Base-by-base conservation (phyloP, 1,140 invertebrate species). In the Drosophila virilis region DNA sequence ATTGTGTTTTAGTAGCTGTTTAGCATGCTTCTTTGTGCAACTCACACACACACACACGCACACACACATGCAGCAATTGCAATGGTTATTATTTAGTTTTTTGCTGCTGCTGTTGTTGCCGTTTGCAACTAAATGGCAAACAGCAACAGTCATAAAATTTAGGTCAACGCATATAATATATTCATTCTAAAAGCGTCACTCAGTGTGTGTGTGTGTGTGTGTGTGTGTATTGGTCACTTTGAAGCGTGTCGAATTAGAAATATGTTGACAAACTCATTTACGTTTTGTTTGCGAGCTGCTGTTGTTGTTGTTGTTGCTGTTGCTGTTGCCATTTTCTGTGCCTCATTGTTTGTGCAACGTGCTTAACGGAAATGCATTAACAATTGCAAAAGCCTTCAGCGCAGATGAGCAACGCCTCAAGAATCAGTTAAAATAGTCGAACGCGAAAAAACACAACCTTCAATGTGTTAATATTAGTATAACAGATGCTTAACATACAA, bases 161-260 rank as follows among this genome's bases (percentile, higher is more conserved):
- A 77, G 77, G 77, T 79, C 74, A 79, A 77, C 77, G 74, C 74
- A 79, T 69, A 73, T 79, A 77, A 79, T 73, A 79, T 77, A 79
- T 77, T 62, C 77, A 78, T 78, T 77, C 72, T 77, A 70, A 74
- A 71, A 54, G 68, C 60, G 46, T 70, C 45, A 55, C 43, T 43
- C 55, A 13, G 22, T 55, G 43, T 65, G 33, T 52, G 33, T 55
- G 42, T 55, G 38, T 42, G 17, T 51, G 1, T 45, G 8, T 46
- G 13, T 68, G 50, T 55, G 10, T 37, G 51, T 64, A 62, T 74
- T 74, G 72, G 71, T 74, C 64, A 74, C 42, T 69, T 69, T 62
- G 51, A 74, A 74, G 71, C 66, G 71, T 69, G 71, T 74, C 65
- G 71, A 48, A 74, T 74, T 74, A 61, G 66, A 74, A 74, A 74